These are phyloP conservation scores for Microcebus tavaratra DNA, from an alignment of 2,113 vertebrate genomes.

Conservation along the genomic window DNA sequence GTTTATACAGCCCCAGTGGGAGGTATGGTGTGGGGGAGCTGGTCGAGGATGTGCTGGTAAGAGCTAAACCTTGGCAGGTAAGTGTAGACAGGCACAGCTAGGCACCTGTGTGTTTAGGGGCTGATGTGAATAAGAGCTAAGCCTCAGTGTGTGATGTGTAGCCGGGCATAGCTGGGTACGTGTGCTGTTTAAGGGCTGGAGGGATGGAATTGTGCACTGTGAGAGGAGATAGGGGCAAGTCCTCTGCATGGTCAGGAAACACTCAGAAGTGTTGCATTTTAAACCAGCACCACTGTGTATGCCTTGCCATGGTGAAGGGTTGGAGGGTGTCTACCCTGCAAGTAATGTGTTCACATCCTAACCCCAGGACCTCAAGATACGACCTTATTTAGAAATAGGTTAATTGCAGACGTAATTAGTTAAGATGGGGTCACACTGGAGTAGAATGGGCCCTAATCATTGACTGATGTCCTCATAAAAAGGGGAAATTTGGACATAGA, in stretches of 20 bases:
- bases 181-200: rapidly evolving
- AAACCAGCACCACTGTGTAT: neutral
- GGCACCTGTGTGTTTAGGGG: neutral
- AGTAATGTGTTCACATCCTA: neutral
- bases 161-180: rapidly evolving
- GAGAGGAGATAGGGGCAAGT: neutral
- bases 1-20: rapidly evolving
- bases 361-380: neutral
- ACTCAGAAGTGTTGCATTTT: neutral
- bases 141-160: too few relatives aligned
- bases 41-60: neutral
- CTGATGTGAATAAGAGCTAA: too few relatives aligned
- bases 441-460: neutral
- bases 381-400: neutral
- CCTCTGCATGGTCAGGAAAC: rapidly evolving
- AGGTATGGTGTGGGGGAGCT: neutral
- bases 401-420: rapidly evolving
- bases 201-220: neutral
- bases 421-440: neutral
- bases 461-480: too few relatives aligned
- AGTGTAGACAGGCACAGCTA: neutral
- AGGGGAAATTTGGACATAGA: neutral
- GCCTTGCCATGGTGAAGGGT: neutral
- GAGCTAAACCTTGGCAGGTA: neutral
- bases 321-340: neutral